phyloP scores from a whole-genome alignment of 2,797 vertebrate species.

The Chaetodon trifasciatus region DNA sequence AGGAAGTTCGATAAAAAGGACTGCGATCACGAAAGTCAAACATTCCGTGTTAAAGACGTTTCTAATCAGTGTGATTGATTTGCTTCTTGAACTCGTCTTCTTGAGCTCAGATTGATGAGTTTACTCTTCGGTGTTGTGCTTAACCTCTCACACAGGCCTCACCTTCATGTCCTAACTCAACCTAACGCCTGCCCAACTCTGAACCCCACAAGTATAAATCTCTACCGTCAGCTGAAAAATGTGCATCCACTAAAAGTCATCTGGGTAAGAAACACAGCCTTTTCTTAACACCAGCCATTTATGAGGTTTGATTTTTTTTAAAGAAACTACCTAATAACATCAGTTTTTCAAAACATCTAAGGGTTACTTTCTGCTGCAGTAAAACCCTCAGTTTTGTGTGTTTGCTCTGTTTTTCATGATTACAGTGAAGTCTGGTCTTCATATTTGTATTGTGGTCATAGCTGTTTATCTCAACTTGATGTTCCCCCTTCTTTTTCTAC shows the following conservation, averaged over 20 bases:
- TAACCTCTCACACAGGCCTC: conserved; percentile 68
- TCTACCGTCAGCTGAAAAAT: conserved; percentile 39
- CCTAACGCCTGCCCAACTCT: conserved; percentile 60
- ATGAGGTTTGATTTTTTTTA: conserved; percentile 15
- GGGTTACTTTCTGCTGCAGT: conserved; percentile 24
- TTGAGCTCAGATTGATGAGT: conserved; percentile 65
- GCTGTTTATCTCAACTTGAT: conserved; percentile 62
- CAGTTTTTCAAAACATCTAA: conserved; percentile 24
- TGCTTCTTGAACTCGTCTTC: conserved; percentile 42
- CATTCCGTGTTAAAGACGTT: conserved; percentile 55
- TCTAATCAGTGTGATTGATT: conserved; percentile 65
- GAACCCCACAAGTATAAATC: conserved; percentile 63
- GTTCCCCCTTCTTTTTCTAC: conserved; percentile 42
- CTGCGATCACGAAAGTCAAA: conserved; percentile 27
- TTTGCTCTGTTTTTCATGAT: conserved; percentile 54
- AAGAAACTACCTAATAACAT: conserved; percentile 32
- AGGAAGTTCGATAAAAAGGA: conserved; percentile 14
- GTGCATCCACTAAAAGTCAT: conserved; percentile 27
- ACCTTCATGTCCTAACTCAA: conserved; percentile 61
- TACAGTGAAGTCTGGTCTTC: conserved; percentile 42
- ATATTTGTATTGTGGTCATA: conserved; percentile 62
- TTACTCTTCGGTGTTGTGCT: conserved; percentile 51
- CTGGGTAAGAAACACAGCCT: conserved; percentile 3
- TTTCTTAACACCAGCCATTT: conserved; percentile 23
- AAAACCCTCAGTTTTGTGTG: conserved; percentile 30